These are phyloP conservation scores for Capitella teleta DNA, from an alignment of 1,140 invertebrate species.

Conservation along the genomic window DNA sequence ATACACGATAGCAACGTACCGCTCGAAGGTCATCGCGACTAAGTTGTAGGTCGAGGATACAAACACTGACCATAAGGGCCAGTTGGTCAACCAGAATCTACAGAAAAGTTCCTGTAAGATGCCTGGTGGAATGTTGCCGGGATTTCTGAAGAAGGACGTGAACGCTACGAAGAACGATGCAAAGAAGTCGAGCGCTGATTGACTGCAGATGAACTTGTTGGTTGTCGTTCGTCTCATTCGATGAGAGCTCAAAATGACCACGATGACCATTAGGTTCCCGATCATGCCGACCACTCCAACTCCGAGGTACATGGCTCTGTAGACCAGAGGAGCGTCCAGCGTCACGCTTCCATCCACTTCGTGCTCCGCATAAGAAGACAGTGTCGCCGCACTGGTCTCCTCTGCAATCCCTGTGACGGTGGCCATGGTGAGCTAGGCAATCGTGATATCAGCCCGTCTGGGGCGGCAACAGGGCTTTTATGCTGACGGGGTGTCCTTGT, in stretches of 20 bases:
- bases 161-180: slow-evolving; percentile 1
- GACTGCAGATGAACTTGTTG: slow-evolving; percentile 5
- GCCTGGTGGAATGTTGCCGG: neutral
- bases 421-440: too few species aligned
- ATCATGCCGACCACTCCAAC: slow-evolving; percentile 1
- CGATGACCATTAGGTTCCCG: neutral
- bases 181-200: neutral
- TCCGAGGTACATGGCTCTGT: neutral
- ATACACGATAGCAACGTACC: slow-evolving; percentile 12
- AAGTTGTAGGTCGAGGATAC: slow-evolving; percentile 11
- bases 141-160: slow-evolving; percentile 1
- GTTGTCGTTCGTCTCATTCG: neutral
- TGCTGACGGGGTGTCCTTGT: too few species aligned
- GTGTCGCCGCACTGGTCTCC: too few species aligned
- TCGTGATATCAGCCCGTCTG: too few species aligned
- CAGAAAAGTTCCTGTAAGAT: slow-evolving; percentile 7
- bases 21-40: slow-evolving; percentile 10
- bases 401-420: too few species aligned
- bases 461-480: too few species aligned
- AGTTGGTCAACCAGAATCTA: slow-evolving; percentile 10
- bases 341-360: too few species aligned
- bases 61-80: slow-evolving; percentile 4
- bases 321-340: too few species aligned
- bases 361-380: too few species aligned
- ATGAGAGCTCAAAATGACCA: neutral